phyloP scores from a whole-genome alignment of 2,113 vertebrate genomes.

The Prionailurus bengalensis region DNA sequence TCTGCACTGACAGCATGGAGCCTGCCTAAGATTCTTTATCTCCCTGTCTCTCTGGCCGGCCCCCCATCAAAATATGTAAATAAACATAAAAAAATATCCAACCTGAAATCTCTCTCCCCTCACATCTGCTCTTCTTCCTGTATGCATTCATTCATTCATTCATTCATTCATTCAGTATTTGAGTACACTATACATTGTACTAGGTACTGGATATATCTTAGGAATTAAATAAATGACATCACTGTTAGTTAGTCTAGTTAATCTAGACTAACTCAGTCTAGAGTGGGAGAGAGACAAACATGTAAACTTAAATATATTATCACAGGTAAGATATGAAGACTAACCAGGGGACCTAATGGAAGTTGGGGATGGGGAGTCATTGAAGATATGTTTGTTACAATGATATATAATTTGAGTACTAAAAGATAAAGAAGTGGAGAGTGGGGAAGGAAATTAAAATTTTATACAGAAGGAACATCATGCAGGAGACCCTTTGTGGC shows the following conservation, averaged over 20 bases:
- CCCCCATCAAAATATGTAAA: no score
- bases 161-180: background rate
- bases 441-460: background rate
- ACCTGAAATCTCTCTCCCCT: background rate
- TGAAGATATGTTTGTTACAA: background rate
- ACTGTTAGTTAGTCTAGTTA: background rate
- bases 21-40: no score
- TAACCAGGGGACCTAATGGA: background rate
- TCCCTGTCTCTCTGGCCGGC: no score
- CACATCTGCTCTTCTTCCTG: background rate
- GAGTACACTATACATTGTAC: background rate
- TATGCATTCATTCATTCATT: background rate
- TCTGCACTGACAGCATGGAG: no score
- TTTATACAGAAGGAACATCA: conserved; percentile 4
- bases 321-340: background rate
- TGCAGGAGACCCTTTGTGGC: background rate
- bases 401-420: background rate
- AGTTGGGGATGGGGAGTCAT: background rate
- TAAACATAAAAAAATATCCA: background rate
- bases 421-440: background rate
- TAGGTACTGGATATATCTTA: background rate
- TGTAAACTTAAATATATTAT: background rate
- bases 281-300: background rate
- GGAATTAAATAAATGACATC: background rate
- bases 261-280: background rate